phyloP scores from a whole-genome alignment of 2,888 invertebrate genomes.

The Hofmannophila pseudospretella region DNA sequence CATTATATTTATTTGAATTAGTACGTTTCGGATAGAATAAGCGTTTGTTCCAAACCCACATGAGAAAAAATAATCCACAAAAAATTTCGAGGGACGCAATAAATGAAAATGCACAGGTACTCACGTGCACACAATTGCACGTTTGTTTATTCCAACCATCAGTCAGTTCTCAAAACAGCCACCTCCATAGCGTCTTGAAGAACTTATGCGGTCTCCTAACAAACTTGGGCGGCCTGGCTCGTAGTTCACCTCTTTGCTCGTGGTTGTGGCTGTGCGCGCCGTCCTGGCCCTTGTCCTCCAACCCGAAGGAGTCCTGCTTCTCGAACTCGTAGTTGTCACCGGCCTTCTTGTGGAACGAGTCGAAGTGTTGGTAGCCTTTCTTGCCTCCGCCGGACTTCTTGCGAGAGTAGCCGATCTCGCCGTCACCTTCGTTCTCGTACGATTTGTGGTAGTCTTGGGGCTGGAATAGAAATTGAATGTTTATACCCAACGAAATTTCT shows the following conservation, averaged over 20 bases:
- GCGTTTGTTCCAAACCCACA: too few species aligned
- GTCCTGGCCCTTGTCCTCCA: constrained; percentile 67
- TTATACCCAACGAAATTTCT: too few species aligned
- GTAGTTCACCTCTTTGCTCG: constrained; percentile 52
- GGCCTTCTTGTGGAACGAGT: constrained; percentile 84
- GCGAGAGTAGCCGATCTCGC: constrained; percentile 81
- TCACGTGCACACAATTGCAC: too few species aligned
- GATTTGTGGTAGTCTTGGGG: constrained; percentile 74
- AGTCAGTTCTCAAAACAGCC: constrained; percentile 32
- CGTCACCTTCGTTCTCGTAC: constrained; percentile 80
- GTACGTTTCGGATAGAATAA: too few species aligned
- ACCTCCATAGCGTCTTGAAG: constrained; percentile 37
- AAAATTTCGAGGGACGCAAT: too few species aligned
- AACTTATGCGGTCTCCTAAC: constrained; percentile 45
- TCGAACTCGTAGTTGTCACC: constrained; percentile 85
- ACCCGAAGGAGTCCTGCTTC: constrained; percentile 81
- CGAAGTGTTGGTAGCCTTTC: constrained; percentile 84
- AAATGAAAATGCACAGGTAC: too few species aligned
- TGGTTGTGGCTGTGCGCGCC: constrained; percentile 61
- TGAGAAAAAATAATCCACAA: too few species aligned
- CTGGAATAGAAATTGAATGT: too few species aligned
- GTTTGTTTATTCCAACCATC: too few species aligned
- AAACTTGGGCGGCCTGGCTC: constrained; percentile 31
- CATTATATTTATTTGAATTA: too few species aligned
- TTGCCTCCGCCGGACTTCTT: constrained; percentile 81